Percentiles rank a stretch among this genome's conserved stretches.
Evolutionary conservation across 2,888 invertebrate species (phyloP).

Genomic region (Napeogenes sylphis): DNA sequence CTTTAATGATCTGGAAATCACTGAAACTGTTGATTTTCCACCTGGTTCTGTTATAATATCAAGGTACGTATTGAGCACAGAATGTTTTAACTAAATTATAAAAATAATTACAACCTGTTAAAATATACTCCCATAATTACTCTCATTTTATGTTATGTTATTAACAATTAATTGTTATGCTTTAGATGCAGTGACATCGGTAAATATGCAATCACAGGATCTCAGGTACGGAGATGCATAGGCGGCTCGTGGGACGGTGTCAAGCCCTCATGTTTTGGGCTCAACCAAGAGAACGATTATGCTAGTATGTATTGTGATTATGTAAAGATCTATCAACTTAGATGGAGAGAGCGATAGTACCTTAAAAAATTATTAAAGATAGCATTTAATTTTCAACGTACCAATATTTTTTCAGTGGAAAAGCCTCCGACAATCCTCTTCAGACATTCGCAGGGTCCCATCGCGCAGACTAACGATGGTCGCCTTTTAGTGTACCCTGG

Average conservation of each 20-base stretch:
- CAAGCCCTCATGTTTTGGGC: slow-evolving; percentile 86
- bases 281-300: slow-evolving; percentile 92
- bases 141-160: not conserved
- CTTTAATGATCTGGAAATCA: slow-evolving; percentile 86
- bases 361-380: too few species aligned
- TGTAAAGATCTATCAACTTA: not conserved
- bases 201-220: slow-evolving; percentile 90
- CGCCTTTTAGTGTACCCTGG: slow-evolving; percentile 91
- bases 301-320: slow-evolving; percentile 79
- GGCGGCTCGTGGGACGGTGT: slow-evolving; percentile 89
- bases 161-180: not conserved
- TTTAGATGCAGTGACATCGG: slow-evolving; percentile 88
- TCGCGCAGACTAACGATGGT: slow-evolving; percentile 91
- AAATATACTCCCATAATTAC: too few species aligned
- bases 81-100: not conserved
- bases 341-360: too few species aligned
- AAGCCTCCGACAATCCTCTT: slow-evolving; percentile 91
- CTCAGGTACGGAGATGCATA: slow-evolving; percentile 83
- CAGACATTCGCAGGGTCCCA: slow-evolving; percentile 88
- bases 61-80: slow-evolving; percentile 55
- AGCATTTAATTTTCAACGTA: too few species aligned
- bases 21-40: slow-evolving; percentile 87
- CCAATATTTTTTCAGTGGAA: slow-evolving; percentile 78
- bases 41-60: slow-evolving; percentile 83
- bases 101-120: not conserved